phyloP scores from a whole-genome alignment of 1,140 invertebrate species.

The Pentalonia nigronervosa region DNA sequence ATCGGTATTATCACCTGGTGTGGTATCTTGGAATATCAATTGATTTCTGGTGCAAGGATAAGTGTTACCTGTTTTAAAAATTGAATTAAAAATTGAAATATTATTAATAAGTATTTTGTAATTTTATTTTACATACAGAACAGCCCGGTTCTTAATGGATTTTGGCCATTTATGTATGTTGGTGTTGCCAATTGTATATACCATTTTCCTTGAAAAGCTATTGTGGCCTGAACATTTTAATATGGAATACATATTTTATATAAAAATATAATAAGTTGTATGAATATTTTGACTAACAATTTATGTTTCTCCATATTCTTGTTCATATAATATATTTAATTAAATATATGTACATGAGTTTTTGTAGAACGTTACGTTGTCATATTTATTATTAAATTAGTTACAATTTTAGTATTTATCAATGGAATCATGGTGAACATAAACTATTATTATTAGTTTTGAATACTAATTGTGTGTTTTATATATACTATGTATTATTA shows the following conservation, averaged over 20 bases:
- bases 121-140: neutral
- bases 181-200: neutral
- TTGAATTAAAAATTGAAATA: neutral
- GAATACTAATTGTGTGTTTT: too few relatives aligned
- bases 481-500: neutral
- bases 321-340: neutral
- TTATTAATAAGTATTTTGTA: neutral
- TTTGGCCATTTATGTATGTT: fast-evolving
- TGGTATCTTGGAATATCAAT: neutral
- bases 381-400: too few relatives aligned
- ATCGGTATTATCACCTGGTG: neutral
- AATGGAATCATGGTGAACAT: neutral
- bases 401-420: too few relatives aligned
- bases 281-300: neutral
- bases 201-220: neutral
- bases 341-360: too few relatives aligned
- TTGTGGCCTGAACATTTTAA: neutral
- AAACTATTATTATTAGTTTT: neutral
- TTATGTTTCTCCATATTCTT: neutral
- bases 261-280: neutral
- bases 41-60: neutral
- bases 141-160: neutral
- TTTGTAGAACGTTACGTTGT: too few relatives aligned
- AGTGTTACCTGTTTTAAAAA: neutral
- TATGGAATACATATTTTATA: neutral